Conservation (phyloP, 2,888 invertebrate species). For the Himalopsyche anomala region DNA sequence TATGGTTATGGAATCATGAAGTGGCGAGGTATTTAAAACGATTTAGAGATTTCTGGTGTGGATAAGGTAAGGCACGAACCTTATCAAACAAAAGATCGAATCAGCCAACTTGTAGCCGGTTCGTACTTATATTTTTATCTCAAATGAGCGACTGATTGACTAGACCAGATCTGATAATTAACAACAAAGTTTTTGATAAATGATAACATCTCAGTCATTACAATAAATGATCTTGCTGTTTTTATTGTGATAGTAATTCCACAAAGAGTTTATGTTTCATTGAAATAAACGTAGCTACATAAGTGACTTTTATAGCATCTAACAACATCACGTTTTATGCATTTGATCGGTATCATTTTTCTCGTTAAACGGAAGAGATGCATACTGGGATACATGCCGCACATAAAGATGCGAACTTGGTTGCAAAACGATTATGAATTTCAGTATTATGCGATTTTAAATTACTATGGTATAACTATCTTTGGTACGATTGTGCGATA, state of each 20-base stretch:
- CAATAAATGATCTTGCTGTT: too few species aligned
- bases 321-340: slow-evolving; percentile 13
- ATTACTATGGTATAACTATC: background rate
- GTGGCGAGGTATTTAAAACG: too few species aligned
- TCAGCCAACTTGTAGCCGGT: too few species aligned
- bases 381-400: background rate
- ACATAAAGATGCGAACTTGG: background rate
- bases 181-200: too few species aligned
- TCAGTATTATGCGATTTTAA: background rate
- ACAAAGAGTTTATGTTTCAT: background rate
- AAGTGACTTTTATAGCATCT: background rate
- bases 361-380: background rate
- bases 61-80: too few species aligned
- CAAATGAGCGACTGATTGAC: too few species aligned
- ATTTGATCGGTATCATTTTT: slow-evolving; percentile 30
- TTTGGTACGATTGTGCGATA: background rate
- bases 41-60: too few species aligned
- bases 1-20: too few species aligned
- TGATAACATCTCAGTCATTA: too few species aligned
- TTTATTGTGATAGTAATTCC: background rate
- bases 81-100: too few species aligned
- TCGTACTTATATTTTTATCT: too few species aligned
- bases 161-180: too few species aligned
- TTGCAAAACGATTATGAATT: background rate
- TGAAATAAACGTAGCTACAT: background rate